Evolutionary conservation across 2,888 invertebrate genomes (phyloP).

Genomic region (Poecilobothrus nobilitatus): DNA sequence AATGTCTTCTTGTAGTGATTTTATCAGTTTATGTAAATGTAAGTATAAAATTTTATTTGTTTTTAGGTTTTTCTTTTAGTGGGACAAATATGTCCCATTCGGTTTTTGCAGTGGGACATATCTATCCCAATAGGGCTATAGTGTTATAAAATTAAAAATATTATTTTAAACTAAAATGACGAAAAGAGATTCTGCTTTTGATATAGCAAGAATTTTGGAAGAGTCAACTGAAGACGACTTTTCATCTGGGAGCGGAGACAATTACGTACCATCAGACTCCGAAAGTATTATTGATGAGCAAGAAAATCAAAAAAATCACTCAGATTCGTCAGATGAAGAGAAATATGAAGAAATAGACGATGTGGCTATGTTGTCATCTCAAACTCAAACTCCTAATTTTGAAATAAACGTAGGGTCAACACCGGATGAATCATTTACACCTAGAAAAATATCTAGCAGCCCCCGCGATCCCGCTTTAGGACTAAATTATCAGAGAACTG

Average conservation of each 20-base stretch:
- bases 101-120: neutral
- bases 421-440: constrained; percentile 9
- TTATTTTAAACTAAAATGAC: neutral
- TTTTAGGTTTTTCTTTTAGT: neutral
- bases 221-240: constrained; percentile 3
- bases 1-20: neutral
- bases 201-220: neutral
- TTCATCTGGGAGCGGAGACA: constrained; percentile 8
- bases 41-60: constrained; percentile 11
- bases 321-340: neutral
- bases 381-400: constrained; percentile 2
- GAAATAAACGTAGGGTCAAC: constrained; percentile 10
- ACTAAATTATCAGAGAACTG: neutral
- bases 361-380: too few species aligned
- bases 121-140: constrained; percentile 2
- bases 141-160: neutral
- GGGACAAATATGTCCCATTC: constrained; percentile 9
- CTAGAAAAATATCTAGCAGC: too few species aligned
- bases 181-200: neutral
- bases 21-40: constrained; percentile 7
- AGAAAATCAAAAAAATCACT: neutral
- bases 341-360: neutral
- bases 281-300: constrained; percentile 10
- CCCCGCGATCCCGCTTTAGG: neutral
- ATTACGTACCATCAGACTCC: constrained; percentile 11